Conservation (phyloP, 2,888 invertebrate genomes). For the Conomelus anceps region DNA sequence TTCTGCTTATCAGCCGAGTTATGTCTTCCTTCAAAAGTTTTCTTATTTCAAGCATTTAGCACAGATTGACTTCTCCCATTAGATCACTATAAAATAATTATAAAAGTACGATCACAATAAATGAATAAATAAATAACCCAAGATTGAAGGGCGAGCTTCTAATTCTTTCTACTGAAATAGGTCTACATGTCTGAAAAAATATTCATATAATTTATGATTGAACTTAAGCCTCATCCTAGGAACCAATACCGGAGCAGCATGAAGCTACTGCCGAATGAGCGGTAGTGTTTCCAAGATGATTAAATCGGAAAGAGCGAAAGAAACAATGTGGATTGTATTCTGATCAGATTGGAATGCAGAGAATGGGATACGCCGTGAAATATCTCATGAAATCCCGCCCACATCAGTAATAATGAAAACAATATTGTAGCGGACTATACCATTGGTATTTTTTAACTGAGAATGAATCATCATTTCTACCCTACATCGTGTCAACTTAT, state of each 20-base stretch:
- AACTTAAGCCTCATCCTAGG: neutral
- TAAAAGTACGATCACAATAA: no score
- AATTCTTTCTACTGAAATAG: no score
- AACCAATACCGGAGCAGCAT: neutral
- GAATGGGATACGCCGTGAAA: neutral
- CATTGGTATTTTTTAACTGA: neutral
- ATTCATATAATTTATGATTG: neutral
- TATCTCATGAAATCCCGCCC: neutral
- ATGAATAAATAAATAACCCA: no score
- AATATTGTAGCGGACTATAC: neutral
- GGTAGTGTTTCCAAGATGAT: neutral
- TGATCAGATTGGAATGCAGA: neutral
- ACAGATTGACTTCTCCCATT: no score
- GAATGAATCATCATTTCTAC: neutral
- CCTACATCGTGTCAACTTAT: neutral
- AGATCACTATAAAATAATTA: no score
- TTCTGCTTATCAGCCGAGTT: no score
- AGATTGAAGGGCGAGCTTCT: no score
- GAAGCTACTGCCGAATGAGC: neutral
- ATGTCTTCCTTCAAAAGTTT: no score
- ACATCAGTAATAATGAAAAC: neutral
- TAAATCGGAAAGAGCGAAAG: neutral
- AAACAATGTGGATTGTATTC: slow-evolving; percentile 12
- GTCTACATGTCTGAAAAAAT: neutral
- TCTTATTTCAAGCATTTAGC: no score